A percentile compares a stretch with the other conserved stretches of the same genome.
phyloP scores from a whole-genome alignment of 2,888 invertebrate species.

The Caenorhabditis becei region DNA sequence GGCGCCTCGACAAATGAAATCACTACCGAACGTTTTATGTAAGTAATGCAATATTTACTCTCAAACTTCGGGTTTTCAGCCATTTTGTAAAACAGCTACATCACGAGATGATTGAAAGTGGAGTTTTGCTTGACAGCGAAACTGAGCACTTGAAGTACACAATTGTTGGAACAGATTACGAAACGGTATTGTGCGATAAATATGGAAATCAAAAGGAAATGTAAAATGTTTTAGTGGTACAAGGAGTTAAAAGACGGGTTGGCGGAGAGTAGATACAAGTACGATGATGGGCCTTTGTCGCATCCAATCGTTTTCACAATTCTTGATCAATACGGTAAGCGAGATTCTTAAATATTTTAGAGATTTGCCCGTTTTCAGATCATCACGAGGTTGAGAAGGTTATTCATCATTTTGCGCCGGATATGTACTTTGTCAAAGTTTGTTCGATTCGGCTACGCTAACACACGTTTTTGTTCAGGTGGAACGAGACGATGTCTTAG shows the following conservation, averaged over 20 bases:
- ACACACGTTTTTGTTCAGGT: conserved; percentile 1
- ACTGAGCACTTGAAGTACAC: conserved; percentile 1
- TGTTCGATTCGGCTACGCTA: neutral
- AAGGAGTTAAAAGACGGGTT: conserved; percentile 9
- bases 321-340: conserved; percentile 5
- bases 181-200: neutral
- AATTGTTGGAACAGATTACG: neutral
- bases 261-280: neutral
- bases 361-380: neutral
- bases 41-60: neutral
- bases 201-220: neutral
- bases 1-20: conserved; percentile 5
- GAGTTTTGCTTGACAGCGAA: conserved; percentile 34
- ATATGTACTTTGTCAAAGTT: conserved; percentile 12
- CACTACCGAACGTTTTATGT: conserved; percentile 14
- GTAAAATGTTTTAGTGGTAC: neutral
- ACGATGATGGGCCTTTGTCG: conserved; percentile 26
- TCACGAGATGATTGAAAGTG: conserved; percentile 5
- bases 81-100: neutral
- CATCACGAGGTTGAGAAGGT: neutral
- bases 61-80: conserved; percentile 16
- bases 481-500: neutral
- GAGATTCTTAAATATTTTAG: neutral
- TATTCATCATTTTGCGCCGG: neutral
- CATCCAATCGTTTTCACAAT: conserved; percentile 20